Conservation (phyloP, 2,113 vertebrate species). For the Delphinus delphis region DNA sequence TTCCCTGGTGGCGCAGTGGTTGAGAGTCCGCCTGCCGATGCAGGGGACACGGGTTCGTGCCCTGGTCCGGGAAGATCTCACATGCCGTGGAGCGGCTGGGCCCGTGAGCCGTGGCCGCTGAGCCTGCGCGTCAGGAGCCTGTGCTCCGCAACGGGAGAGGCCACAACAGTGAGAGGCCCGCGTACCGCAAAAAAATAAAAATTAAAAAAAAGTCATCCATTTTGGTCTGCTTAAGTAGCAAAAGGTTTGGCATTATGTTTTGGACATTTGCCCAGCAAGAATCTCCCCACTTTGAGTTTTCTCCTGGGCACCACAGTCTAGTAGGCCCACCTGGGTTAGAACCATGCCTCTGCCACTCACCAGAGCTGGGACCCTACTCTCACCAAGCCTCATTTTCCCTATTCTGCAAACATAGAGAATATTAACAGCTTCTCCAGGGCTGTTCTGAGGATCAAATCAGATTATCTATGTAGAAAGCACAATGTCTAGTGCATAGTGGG, state of each 20-base stretch:
- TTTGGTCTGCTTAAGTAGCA: not conserved
- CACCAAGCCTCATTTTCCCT: not conserved
- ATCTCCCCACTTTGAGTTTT: not conserved
- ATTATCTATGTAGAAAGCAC: not conserved
- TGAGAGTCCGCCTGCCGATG: too few species aligned
- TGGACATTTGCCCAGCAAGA: not conserved
- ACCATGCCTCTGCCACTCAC: not conserved
- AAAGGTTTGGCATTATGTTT: not conserved
- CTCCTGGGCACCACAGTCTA: not conserved
- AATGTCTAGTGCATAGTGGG: not conserved
- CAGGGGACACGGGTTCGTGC: too few species aligned
- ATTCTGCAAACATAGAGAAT: not conserved
- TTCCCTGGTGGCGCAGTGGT: too few species aligned
- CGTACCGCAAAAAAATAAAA: too few species aligned
- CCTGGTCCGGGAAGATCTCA: fast-evolving
- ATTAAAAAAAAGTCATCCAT: not conserved
- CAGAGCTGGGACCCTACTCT: not conserved
- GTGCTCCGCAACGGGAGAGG: too few species aligned
- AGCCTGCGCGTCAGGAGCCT: too few species aligned
- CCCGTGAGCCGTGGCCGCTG: too few species aligned
- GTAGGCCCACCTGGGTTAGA: not conserved
- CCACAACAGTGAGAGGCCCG: too few species aligned
- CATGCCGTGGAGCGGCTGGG: too few species aligned
- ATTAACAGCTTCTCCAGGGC: not conserved
- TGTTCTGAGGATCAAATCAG: not conserved